These are phyloP conservation scores for Ligdia adustata DNA, from an alignment of 2,888 invertebrate species.

Conservation along the genomic window DNA sequence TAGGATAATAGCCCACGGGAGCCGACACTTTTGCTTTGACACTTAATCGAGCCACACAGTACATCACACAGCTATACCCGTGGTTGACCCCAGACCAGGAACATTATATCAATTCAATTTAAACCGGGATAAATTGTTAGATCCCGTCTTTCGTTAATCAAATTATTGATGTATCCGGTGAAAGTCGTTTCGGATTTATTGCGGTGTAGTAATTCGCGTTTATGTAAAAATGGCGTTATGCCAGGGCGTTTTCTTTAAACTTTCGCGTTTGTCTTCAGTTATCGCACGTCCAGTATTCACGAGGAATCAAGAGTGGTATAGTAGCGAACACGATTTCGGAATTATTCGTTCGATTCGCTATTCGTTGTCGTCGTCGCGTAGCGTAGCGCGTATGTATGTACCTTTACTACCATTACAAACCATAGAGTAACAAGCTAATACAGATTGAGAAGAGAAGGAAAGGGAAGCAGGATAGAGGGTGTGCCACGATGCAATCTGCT, in stretches of 20 bases:
- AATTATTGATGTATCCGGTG: constrained; percentile 77
- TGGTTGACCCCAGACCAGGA: constrained; percentile 67
- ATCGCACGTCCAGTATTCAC: constrained; percentile 65
- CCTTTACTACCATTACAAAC: constrained; percentile 2
- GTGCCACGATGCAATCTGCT: too few relatives aligned
- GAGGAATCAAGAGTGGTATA: constrained; percentile 55
- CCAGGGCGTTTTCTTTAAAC: constrained; percentile 46
- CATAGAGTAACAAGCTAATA: constrained; percentile 18
- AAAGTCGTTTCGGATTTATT: constrained; percentile 59
- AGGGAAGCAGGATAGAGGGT: neutral
- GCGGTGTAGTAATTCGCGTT: constrained; percentile 44
- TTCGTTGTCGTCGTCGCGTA: constrained; percentile 14
- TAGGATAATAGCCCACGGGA: constrained; percentile 79
- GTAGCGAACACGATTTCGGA: constrained; percentile 35
- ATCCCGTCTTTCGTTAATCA: constrained; percentile 66
- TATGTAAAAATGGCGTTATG: constrained; percentile 46
- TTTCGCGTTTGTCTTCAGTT: constrained; percentile 50
- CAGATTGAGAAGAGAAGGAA: neutral
- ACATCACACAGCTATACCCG: constrained; percentile 67
- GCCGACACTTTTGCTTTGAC: constrained; percentile 77
- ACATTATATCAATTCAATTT: constrained; percentile 68
- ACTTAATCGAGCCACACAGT: constrained; percentile 75
- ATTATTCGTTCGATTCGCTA: constrained; percentile 34
- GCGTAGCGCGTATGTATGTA: too few relatives aligned
- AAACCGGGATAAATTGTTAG: constrained; percentile 59